Percentiles rank a stretch among this genome's conserved stretches.
These are phyloP conservation scores for Seriola aureovittata DNA, from an alignment of 2,113 vertebrate genomes.

Conservation along the genomic window DNA sequence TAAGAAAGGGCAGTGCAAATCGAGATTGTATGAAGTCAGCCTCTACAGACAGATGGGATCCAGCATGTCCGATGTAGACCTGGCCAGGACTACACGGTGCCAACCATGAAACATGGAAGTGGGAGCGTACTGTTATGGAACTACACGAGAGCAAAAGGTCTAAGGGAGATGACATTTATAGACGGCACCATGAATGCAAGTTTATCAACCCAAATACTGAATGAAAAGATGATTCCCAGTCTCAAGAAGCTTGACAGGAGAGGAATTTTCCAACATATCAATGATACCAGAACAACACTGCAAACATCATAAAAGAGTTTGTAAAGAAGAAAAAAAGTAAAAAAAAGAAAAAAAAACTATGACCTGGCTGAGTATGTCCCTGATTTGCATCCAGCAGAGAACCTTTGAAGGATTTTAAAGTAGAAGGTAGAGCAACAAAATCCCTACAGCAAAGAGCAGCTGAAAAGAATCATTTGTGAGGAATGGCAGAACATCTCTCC, in stretches of 20 bases:
- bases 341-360: not conserved
- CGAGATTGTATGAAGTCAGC: not conserved
- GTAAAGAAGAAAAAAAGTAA: not conserved
- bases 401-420: not conserved
- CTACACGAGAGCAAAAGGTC: not conserved
- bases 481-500: not conserved
- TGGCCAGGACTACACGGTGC: not conserved
- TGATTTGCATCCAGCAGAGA: not conserved
- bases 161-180: not conserved
- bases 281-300: not conserved
- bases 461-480: conserved; percentile 9
- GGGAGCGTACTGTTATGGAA: not conserved
- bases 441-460: conserved; percentile 2
- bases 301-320: not conserved
- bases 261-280: not conserved
- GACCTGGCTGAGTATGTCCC: not conserved
- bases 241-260: not conserved
- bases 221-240: not conserved
- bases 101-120: not conserved
- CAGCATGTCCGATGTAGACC: not conserved
- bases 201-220: not conserved
- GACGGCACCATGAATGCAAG: not conserved
- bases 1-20: too few species aligned
- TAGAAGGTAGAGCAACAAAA: not conserved
- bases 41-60: not conserved